Conservation (phyloP, 2,888 invertebrate species). For the Cosmia trapezina region DNA sequence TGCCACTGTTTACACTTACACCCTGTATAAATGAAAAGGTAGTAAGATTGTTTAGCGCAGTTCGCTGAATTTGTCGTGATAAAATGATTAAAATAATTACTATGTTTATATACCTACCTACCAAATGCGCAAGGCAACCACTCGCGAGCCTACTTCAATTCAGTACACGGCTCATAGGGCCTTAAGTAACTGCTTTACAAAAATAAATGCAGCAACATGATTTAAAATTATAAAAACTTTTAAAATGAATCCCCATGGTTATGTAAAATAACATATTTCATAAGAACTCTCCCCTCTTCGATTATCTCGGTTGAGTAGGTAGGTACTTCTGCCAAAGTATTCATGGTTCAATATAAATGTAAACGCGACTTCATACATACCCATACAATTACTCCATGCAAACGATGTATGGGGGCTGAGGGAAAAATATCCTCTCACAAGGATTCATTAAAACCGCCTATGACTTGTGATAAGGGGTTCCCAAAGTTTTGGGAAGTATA, state of each 20-base stretch:
- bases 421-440: conserved; percentile 43
- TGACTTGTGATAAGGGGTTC: conserved; percentile 15
- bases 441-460: conserved; percentile 53
- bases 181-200: too few relatives aligned
- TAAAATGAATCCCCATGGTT: background rate
- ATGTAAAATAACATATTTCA: conserved; percentile 17
- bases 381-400: conserved; percentile 64
- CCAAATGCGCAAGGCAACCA: too few relatives aligned
- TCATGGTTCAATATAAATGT: conserved; percentile 72
- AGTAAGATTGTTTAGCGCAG: too few relatives aligned
- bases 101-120: too few relatives aligned
- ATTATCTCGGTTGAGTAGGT: conserved; percentile 46
- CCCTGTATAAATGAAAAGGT: too few relatives aligned
- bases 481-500: conserved; percentile 36
- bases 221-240: background rate
- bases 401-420: conserved; percentile 39
- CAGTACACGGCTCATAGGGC: too few relatives aligned
- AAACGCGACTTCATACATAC: conserved; percentile 65
- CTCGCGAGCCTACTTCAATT: too few relatives aligned
- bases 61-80: too few relatives aligned
- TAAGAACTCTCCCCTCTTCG: conserved; percentile 2
- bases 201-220: too few relatives aligned
- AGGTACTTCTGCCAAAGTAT: conserved; percentile 53
- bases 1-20: too few relatives aligned
- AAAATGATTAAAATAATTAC: too few relatives aligned